Evolutionary conservation across 30 jellyfish, hydroid and myxozoan genomes (phyloP).

Genomic region (Aurelia coerulea): DNA sequence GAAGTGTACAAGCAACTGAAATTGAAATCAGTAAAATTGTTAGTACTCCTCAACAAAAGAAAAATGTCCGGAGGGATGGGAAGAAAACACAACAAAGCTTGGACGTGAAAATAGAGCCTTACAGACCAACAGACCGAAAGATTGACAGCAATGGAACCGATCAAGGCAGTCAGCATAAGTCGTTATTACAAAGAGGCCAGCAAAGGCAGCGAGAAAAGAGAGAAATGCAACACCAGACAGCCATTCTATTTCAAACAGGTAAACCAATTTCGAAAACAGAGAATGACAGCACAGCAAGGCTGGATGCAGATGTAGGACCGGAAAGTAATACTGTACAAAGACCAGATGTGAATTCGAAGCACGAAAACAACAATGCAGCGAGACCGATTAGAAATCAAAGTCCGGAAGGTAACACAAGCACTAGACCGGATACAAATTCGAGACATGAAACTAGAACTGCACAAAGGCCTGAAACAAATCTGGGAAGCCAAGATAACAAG

Average conservation of each 20-base stretch:
- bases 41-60: neutral
- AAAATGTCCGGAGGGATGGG: neutral
- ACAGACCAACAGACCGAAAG: neutral
- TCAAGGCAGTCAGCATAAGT: slow-evolving; percentile 6
- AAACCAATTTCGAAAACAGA: neutral
- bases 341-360: neutral
- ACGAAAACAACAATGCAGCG: neutral
- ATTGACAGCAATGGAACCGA: neutral
- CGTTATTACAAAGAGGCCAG: slow-evolving; percentile 53
- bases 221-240: neutral
- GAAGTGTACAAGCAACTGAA: slow-evolving; percentile 38
- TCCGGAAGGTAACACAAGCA: neutral
- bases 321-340: neutral
- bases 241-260: neutral
- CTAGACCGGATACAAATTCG: neutral
- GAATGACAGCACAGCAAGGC: neutral
- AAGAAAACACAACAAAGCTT: neutral
- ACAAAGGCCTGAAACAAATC: neutral
- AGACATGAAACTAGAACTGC: neutral
- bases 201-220: slow-evolving; percentile 48
- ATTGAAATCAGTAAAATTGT: neutral
- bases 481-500: neutral
- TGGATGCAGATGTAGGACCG: neutral
- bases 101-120: neutral
- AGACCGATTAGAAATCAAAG: neutral